These are phyloP conservation scores for Virgularia gustaviana DNA, from an alignment of 92 coral and sea anemone species.

Conservation along the genomic window DNA sequence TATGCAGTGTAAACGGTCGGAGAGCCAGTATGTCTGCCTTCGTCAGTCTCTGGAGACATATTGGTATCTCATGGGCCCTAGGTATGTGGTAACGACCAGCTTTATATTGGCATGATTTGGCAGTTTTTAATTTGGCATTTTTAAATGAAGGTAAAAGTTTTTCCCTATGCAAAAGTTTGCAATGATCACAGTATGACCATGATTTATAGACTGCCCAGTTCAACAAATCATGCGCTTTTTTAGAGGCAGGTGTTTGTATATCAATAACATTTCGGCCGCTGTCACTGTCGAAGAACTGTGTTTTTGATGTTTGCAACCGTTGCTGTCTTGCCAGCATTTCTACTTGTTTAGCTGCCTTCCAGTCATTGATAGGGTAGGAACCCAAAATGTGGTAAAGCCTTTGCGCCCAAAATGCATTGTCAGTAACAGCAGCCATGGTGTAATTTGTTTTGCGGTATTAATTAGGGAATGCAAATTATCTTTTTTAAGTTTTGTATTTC, in stretches of 20 bases:
- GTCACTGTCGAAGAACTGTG: not conserved
- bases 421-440: too few relatives aligned
- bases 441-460: too few relatives aligned
- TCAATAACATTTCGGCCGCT: not conserved
- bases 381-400: not conserved
- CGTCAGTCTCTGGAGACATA: not conserved
- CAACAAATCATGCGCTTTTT: not conserved
- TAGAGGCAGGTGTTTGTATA: not conserved
- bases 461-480: too few relatives aligned
- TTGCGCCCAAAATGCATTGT: constrained; percentile 2
- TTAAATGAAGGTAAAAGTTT: constrained; percentile 4
- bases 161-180: not conserved
- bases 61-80: constrained; percentile 7
- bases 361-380: constrained; percentile 2
- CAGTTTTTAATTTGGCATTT: not conserved
- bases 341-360: not conserved
- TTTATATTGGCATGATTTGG: constrained; percentile 9
- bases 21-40: not conserved
- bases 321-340: not conserved
- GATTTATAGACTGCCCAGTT: constrained; percentile 13
- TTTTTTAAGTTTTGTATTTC: too few relatives aligned
- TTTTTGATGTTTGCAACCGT: not conserved
- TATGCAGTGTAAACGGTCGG: constrained; percentile 20
- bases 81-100: constrained; percentile 19
- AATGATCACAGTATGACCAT: not conserved